phyloP scores from a whole-genome alignment of 2,888 invertebrate species.

The Malthinus seriepunctatus region DNA sequence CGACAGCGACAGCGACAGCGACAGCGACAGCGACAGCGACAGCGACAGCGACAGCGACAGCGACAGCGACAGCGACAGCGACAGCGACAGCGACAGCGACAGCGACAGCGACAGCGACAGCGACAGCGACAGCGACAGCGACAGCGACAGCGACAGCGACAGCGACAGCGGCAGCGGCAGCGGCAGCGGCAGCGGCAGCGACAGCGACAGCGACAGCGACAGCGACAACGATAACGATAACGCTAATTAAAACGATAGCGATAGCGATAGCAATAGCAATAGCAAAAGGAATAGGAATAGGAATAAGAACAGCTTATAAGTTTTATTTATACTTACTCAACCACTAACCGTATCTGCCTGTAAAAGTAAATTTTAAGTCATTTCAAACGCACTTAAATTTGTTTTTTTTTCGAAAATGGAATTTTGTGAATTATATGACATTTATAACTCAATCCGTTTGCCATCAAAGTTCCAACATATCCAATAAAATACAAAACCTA shows the following conservation, averaged over 20 bases:
- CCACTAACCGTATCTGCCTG: too few species aligned
- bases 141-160: neutral
- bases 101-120: neutral
- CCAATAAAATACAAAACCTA: too few species aligned
- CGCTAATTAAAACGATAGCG: neutral
- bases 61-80: neutral
- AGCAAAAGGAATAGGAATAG: neutral
- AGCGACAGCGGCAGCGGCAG: neutral
- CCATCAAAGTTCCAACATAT: too few species aligned
- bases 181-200: neutral
- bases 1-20: neutral
- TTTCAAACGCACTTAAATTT: too few species aligned
- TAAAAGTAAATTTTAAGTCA: too few species aligned
- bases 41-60: neutral
- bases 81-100: neutral
- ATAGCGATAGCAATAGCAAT: neutral
- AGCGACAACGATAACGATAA: slow-evolving; percentile 1
- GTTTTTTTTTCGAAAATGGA: too few species aligned
- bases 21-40: neutral
- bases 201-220: neutral
- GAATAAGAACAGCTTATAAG: neutral
- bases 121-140: neutral
- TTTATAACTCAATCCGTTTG: too few species aligned
- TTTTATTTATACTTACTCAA: too few species aligned
- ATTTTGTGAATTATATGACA: too few species aligned